phyloP scores from a whole-genome alignment of 2,888 invertebrate species.

The Xanthorhoe designata region DNA sequence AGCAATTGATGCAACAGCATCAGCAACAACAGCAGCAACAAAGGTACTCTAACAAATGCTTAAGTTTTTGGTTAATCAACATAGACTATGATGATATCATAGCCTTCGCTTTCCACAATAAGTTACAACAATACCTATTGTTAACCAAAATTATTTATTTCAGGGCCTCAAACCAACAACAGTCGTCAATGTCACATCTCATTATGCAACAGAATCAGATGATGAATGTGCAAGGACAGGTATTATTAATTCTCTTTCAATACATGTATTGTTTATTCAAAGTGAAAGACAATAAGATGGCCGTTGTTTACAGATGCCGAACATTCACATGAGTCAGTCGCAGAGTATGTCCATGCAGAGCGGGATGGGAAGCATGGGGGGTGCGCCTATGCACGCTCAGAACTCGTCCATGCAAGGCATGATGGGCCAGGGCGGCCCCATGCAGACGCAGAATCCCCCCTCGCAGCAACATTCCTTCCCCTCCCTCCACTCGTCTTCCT shows the following conservation, averaged over 20 bases:
- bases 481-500: constrained; percentile 75
- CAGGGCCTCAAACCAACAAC: constrained; percentile 78
- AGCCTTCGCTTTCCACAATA: neutral
- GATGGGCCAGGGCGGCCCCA: constrained; percentile 48
- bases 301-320: constrained; percentile 82
- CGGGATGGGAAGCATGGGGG: constrained; percentile 61
- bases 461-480: constrained; percentile 57
- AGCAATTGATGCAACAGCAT: constrained; percentile 86
- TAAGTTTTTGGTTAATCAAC: neutral
- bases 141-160: constrained; percentile 29
- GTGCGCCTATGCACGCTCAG: constrained; percentile 62
- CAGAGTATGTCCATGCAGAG: constrained; percentile 87
- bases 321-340: constrained; percentile 89
- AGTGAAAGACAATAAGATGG: constrained; percentile 10
- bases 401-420: constrained; percentile 39
- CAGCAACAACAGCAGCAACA: constrained; percentile 58
- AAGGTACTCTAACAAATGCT: constrained; percentile 47
- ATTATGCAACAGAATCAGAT: constrained; percentile 84
- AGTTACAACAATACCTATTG: neutral
- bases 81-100: too few relatives aligned
- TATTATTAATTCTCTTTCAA: constrained; percentile 41
- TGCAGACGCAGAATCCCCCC: constrained; percentile 49
- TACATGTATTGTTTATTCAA: constrained; percentile 6
- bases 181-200: constrained; percentile 81
- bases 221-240: constrained; percentile 84